Conservation (phyloP, 1,140 invertebrate species). For the Drosophila malerkotliana region DNA sequence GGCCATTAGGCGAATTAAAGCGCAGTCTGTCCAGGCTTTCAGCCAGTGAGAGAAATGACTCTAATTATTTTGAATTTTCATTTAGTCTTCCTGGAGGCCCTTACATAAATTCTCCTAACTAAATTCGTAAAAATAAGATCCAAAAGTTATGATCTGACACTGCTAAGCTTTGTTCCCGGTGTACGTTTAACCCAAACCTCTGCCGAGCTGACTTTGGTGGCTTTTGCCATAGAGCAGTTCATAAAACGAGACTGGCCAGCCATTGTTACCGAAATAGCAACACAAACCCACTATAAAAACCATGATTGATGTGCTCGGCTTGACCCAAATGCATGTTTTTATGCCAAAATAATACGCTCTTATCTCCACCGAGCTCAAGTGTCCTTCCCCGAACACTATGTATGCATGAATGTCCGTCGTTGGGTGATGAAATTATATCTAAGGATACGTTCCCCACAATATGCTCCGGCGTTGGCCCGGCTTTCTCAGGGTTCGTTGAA, state of each 20-base stretch:
- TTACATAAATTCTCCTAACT: neutral
- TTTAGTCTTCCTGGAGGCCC: no score
- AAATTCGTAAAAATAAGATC: neutral
- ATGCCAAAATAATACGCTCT: conserved; percentile 64
- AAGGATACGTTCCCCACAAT: conserved; percentile 8
- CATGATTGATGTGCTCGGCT: conserved; percentile 76
- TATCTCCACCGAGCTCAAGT: conserved; percentile 35
- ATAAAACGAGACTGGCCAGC: conserved; percentile 55
- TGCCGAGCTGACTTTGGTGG: conserved; percentile 31
- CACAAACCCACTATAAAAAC: conserved; percentile 61
- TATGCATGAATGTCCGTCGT: conserved; percentile 14
- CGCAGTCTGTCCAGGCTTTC: conserved; percentile 47
- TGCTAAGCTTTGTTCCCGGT: neutral
- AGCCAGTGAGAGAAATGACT: neutral
- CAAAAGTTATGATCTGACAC: neutral
- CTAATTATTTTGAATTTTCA: neutral
- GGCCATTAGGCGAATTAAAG: conserved; percentile 75
- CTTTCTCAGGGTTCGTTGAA: conserved; percentile 25
- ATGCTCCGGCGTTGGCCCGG: neutral
- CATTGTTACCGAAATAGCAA: conserved; percentile 38
- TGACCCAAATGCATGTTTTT: conserved; percentile 79
- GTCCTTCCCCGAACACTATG: conserved; percentile 11
- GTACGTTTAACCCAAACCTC: neutral
- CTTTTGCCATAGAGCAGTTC: conserved; percentile 51
- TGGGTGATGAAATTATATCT: conserved; percentile 6